Evolutionary conservation across 2,797 vertebrate genomes (phyloP), one percentile per base, ranked within the genome.

Genomic region (Coluber constrictor): DNA sequence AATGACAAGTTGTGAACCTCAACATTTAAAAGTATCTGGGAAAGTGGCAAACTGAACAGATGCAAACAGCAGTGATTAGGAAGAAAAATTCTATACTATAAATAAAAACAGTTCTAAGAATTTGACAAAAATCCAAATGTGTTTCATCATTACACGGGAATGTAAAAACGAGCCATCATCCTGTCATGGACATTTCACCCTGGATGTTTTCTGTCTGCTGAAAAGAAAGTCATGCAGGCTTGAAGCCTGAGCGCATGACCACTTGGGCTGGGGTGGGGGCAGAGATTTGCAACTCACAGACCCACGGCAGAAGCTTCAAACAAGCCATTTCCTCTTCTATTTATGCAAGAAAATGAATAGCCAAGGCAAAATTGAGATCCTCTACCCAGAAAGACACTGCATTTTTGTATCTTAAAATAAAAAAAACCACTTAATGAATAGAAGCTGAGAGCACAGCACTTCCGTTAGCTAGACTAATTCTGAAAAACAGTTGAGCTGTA

Each of bases 401-500:
- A 86, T 90, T 15, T 88, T 1, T 57, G 87, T 54, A 25, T 83
- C 90, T 6, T 0, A 37, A 2, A 3, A 25, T 27, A 25, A 66
- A 18, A 87, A 57, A 0, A 16, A 4, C 6, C 0, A 12, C 9
- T 74, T 32, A 57, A 47, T 47, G 37, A 59, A 63, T 66, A 47
- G 86, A 87, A 56, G 4, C 5, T 56, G 83, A 88, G 51, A 93
- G 13, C 86, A 5, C 0, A 0, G 4, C 3, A 83, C 37, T 89
- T 13, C 47, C 20, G 57, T 23, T 91, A 91, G 37, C 18, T 4
- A 12, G 37, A 47, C 66, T 16, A 54, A 20, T 88, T 61, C 59
- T 0, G 10, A 94, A 56, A 55, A 54, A 11, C 32, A 43, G 91
- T 63, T 91, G 4, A 27, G 3, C 29, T 1, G 0, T 1, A 0